A percentile compares a stretch with the other conserved stretches of the same genome.
Conservation (phyloP, 2,113 vertebrate species). For the Bufo gargarizans region DNA sequence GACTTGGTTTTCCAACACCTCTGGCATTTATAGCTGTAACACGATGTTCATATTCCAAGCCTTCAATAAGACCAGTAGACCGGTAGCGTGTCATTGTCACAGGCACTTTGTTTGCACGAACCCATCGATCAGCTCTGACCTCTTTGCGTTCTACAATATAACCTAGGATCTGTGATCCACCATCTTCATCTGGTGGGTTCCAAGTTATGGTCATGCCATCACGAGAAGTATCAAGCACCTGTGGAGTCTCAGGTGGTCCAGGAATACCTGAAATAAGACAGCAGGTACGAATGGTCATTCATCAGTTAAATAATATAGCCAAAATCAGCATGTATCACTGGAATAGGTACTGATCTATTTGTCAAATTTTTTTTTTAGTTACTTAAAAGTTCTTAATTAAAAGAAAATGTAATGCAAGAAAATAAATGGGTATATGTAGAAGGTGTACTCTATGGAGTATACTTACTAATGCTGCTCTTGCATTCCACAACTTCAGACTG, state of each 20-base stretch:
- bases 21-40: constrained; percentile 91
- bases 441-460: not conserved
- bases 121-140: constrained; percentile 93
- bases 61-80: constrained; percentile 93
- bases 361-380: not conserved
- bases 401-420: not conserved
- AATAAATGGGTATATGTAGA: not conserved
- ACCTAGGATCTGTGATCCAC: constrained; percentile 90
- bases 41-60: constrained; percentile 96
- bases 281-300: not conserved
- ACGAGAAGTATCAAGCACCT: constrained; percentile 89
- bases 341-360: not conserved
- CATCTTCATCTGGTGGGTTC: constrained; percentile 93
- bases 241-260: constrained; percentile 89
- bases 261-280: constrained; percentile 78
- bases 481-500: constrained; percentile 92
- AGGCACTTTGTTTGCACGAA: constrained; percentile 94
- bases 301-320: not conserved
- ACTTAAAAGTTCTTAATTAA: not conserved
- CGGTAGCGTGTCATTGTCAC: constrained; percentile 97
- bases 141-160: constrained; percentile 98
- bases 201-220: constrained; percentile 98
- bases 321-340: not conserved
- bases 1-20: constrained; percentile 92
- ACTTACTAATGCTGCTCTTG: constrained; percentile 92